These are phyloP conservation scores for Rhinolophus sinicus DNA, from an alignment of 2,113 vertebrate species.

Conservation along the genomic window DNA sequence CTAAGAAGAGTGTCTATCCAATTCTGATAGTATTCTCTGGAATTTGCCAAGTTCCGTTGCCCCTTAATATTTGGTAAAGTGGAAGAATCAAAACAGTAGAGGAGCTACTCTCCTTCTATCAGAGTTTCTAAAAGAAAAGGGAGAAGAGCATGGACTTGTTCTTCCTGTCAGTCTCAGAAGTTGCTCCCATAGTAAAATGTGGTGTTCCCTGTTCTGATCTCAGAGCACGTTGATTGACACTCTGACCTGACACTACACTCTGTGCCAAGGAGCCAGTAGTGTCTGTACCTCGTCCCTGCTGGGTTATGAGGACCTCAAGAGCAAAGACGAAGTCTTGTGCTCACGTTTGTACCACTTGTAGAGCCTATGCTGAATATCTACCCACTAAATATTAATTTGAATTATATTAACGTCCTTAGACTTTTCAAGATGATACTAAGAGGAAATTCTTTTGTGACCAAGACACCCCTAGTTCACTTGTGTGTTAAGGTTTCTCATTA, in stretches of 20 bases:
- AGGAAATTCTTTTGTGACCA: slow-evolving; percentile 41
- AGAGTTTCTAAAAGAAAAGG: background rate
- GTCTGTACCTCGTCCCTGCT: background rate
- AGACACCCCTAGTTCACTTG: background rate
- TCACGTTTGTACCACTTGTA: background rate
- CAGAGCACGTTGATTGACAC: background rate
- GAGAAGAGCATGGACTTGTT: background rate
- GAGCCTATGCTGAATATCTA: background rate
- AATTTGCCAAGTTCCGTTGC: background rate
- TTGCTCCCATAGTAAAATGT: background rate
- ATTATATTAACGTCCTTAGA: background rate
- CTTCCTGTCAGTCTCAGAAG: background rate
- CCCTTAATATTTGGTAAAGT: background rate
- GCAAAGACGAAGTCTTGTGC: background rate
- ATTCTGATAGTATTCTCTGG: background rate
- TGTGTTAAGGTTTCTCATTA: background rate
- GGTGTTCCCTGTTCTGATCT: background rate
- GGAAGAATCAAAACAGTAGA: background rate
- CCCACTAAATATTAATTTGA: background rate
- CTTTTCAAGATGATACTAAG: slow-evolving; percentile 24
- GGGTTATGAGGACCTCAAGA: background rate
- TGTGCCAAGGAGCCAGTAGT: background rate
- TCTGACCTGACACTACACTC: background rate
- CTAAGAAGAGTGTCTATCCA: background rate
- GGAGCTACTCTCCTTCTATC: background rate